Base-by-base conservation (phyloP, 2,888 invertebrate species). In the Luperina nickerlii region DNA sequence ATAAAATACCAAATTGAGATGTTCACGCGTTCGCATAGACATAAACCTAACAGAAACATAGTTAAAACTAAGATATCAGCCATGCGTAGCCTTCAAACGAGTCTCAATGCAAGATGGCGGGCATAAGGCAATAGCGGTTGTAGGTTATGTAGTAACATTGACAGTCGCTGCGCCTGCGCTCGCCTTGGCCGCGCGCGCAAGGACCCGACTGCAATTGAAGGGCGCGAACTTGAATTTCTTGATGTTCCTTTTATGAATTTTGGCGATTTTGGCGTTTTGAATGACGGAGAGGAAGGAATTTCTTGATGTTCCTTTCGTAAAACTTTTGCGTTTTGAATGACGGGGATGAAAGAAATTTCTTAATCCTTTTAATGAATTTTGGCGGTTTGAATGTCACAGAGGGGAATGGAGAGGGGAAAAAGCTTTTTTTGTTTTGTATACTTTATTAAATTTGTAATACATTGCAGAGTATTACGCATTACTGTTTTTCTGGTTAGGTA, bases 131-230 rank as follows among this genome's bases (percentile, higher is more conserved):
- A 71, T 78, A 86, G 88, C 90, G 90, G 90, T 92, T 92, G 93
- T 94, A 94, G 94, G 94, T 93, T 94, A 93, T 94, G 93, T 95
- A 95, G 96, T 96, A 95, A 95, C 96, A 96, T 96, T 96, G 96
- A 95, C 96, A 94, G 94, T 94, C 92, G 92, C 86, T 87, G 80
- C 80, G 80, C 80, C n/a, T 86, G 93, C 93, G 95, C 94, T 92
- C 91, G 92, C 92, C 95, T 95, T 95, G 95, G 94, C 95, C 94
- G 94, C 93, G 92, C 87, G 92, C 94, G 93, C 94, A 94, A 95
- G 95, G 94, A 94, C 95, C 91, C 88, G 88, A 90, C 86, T 83
- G 84, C 88, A 87, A 89, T 92, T 90, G 91, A 92, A 93, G 93
- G 93, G 94, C 93, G 93, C 91, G 93, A 92, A 93, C 93, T 87